phyloP scores from a whole-genome alignment of 1,140 invertebrate species.

The roundworm (Caenorhabditis elegans) region WBcel235 BX284602.5:11013001-11013500 shows the following conservation, averaged over 20 bases:
- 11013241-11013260: slow-evolving; percentile 55
- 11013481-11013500: too few species aligned
- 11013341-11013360: slow-evolving; percentile 61
- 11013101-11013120: slow-evolving; percentile 1
- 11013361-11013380: slow-evolving; percentile 53
- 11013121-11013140: slow-evolving; percentile 24
- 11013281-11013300: too few species aligned
- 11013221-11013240: slow-evolving; percentile 52
- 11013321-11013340: slow-evolving; percentile 58
- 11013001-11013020: slow-evolving; percentile 49
- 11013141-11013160: slow-evolving; percentile 34
- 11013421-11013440: too few species aligned
- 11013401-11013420: too few species aligned
- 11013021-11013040: slow-evolving; percentile 48
- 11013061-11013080: slow-evolving; percentile 35
- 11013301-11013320: slow-evolving; percentile 51
- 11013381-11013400: slow-evolving; percentile 53
- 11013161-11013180: slow-evolving; percentile 38
- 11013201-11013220: slow-evolving; percentile 47
- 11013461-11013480: too few species aligned
- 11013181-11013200: slow-evolving; percentile 44
- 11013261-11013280: too few species aligned
- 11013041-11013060: slow-evolving; percentile 49
- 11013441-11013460: too few species aligned
- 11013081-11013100: slow-evolving; percentile 38